Evolutionary conservation across 2,888 invertebrate species (phyloP).

Genomic region (Epicampocera succincta): DNA sequence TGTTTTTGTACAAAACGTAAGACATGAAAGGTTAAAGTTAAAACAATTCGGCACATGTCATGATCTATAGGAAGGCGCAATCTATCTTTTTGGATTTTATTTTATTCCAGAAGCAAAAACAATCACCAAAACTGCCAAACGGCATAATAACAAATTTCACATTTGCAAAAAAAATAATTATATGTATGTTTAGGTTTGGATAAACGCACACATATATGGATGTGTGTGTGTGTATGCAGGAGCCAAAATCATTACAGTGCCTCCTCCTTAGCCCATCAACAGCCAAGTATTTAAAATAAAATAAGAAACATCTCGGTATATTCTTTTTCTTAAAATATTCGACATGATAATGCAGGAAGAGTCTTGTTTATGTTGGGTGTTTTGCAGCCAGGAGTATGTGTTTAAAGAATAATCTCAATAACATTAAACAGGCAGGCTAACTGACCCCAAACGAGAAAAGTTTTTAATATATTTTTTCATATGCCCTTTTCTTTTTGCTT

Average conservation of each 20-base stretch:
- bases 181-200: too few relatives aligned
- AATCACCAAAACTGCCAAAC: slow-evolving; percentile 38
- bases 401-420: slow-evolving; percentile 63
- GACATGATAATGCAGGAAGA: background rate
- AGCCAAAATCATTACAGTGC: slow-evolving; percentile 41
- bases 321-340: slow-evolving; percentile 1
- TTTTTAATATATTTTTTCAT: slow-evolving; percentile 45
- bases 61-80: slow-evolving; percentile 74
- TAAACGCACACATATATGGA: too few relatives aligned
- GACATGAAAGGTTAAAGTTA: slow-evolving; percentile 66
- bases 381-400: slow-evolving; percentile 4
- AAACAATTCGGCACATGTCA: slow-evolving; percentile 75
- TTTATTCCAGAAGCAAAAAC: slow-evolving; percentile 15
- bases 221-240: background rate
- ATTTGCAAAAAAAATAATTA: slow-evolving; percentile 47
- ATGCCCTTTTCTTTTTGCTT: slow-evolving; percentile 39
- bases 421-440: slow-evolving; percentile 70
- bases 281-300: slow-evolving; percentile 34
- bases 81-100: slow-evolving; percentile 68
- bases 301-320: background rate
- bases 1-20: slow-evolving; percentile 6
- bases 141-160: slow-evolving; percentile 55
- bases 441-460: slow-evolving; percentile 69
- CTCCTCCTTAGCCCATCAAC: slow-evolving; percentile 51
- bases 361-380: background rate